Base-by-base conservation (phyloP, 2,888 invertebrate genomes). In the Hoplodrina ambigua region DNA sequence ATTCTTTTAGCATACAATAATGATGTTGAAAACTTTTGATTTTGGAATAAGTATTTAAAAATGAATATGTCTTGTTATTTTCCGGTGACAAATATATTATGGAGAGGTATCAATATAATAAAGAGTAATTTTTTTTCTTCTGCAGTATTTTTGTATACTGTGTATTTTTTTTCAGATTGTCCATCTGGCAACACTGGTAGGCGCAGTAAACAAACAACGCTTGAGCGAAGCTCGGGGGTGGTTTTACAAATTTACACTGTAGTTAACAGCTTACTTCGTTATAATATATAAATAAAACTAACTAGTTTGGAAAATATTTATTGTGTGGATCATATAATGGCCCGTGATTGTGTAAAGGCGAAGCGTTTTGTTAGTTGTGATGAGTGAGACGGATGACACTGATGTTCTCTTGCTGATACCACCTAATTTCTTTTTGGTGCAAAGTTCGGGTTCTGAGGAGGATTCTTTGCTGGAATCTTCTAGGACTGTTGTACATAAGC, bases 381-480 rank as follows among this genome's bases (percentile, higher is more conserved):
- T 96, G 96, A 96, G 95, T 96, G 96, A 96, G 79, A 96, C 96
- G 78, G 98, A 98, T 96, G 98, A 98, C 94, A 98, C 98, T 6
- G 98, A 98, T 93, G 97, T 98, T 87, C 96, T 98, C 79, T 93
- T 98, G 85, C 92, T 98, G 84, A 97, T 98, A 89, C 98, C 98
- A 75, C 98, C 98, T 17, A 97, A 98, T 91, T 97, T 97, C 86
- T 98, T 97, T 87, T 89, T 96, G 41, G 96, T 97, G n/a, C 94
- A 96, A 80, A 96, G 96, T 63, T 96, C 96, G n/a, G 97, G 96
- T 37, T 96, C 96, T 1, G 96, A 97, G 30, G 94, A 96, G 33
- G 94, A 96, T 75, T 95, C 96, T 10, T 75, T 93, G 30, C 85
- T 95, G 61, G 92, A 94, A 75, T 94, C 95, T 2, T 94, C 95